Evolutionary conservation across 2,888 invertebrate genomes (phyloP), one percentile per base, ranked within the genome.

Genomic region (Eubasilissa splendida): DNA sequence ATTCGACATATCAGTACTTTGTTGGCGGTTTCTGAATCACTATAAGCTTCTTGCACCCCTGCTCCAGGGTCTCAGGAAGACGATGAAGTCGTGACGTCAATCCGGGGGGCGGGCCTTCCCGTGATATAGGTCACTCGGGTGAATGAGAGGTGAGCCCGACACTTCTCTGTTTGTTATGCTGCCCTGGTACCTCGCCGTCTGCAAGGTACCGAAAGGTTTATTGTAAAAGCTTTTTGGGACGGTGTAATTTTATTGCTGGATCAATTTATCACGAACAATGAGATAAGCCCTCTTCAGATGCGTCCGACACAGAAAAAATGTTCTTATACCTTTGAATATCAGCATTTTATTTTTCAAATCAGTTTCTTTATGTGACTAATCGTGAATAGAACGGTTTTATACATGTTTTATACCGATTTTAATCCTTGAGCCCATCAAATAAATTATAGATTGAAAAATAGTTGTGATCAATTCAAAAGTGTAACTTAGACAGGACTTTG

Each of bases 21-120:
- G 1, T 7, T 42, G 42, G 2, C 7, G 10, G 63, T 63, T 33
- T 63, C 10, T 22, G 63, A 9, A 12, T 33, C 11, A 7, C 31
- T 33, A 1, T 33, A 4, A 68, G 8, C 50, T 68, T 52, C 14
- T 33, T 56, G 33, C 71, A 56, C 8, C 71, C 71, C 71, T 73
- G 56, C 4, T 54, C 33, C 71, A 56, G 33, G 53, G 11, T 56
- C 33, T 52, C 12, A 5, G 11, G 52, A 58, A 54, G 74, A 58
- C 70, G 52, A 75, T 75, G 59, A 50, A 75, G 75, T 75, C 75
- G 75, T 75, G 75, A 75, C 75, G 59, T 60, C 75, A 60, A 42
- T 60, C 31, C 50, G 50, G 12, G 33, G 59, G 75, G 75, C 60
- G 75, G 50, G 59, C 22, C 52, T 10, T 7, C 75, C 75, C 10